Conservation (phyloP, 2,888 invertebrate genomes). For the Apantesis nais region DNA sequence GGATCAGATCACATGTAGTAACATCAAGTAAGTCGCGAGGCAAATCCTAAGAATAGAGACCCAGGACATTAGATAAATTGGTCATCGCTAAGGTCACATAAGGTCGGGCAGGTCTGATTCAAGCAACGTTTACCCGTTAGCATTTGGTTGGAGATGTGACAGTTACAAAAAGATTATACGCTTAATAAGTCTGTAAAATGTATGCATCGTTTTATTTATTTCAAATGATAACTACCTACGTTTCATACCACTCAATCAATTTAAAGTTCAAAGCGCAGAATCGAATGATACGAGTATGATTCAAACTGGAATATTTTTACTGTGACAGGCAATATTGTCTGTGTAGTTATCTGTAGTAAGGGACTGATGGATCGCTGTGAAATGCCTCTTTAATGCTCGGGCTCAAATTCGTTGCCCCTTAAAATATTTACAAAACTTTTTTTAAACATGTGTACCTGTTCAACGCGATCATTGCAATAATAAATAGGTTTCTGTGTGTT, state of each 20-base stretch:
- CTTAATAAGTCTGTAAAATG: background rate
- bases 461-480: slow-evolving; percentile 29
- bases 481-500: background rate
- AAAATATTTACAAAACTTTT: slow-evolving; percentile 61
- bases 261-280: background rate
- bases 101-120: background rate
- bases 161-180: background rate
- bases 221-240: background rate
- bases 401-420: slow-evolving; percentile 70
- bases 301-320: slow-evolving; percentile 73
- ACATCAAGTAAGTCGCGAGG: background rate
- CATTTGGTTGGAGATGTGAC: background rate
- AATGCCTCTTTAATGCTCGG: slow-evolving; percentile 67
- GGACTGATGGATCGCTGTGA: slow-evolving; percentile 79
- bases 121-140: background rate
- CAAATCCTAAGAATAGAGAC: background rate
- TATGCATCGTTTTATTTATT: background rate
- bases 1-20: background rate
- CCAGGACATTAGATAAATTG: background rate
- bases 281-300: slow-evolving; percentile 24
- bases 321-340: slow-evolving; percentile 75
- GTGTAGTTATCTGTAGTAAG: slow-evolving; percentile 71
- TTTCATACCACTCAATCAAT: slow-evolving; percentile 2
- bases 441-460: slow-evolving; percentile 55
- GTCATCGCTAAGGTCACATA: background rate